Evolutionary conservation across 2,797 vertebrate species (phyloP).

Genomic region (Gymnoscopelus braueri): DNA sequence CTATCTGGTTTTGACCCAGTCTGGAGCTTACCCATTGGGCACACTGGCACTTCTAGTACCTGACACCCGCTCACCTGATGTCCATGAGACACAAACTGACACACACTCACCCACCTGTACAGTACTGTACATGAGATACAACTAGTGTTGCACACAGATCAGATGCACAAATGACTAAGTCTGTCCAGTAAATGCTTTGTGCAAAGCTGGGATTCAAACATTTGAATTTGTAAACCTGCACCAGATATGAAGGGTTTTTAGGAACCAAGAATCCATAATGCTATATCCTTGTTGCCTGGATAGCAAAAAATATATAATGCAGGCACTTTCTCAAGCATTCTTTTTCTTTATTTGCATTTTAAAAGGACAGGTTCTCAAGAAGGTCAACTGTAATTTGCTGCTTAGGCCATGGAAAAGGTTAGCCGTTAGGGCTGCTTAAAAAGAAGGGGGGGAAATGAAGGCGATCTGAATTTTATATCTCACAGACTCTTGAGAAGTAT

Average conservation of each 20-base stretch:
- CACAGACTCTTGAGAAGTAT: too few relatives aligned
- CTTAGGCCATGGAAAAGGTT: background rate
- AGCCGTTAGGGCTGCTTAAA: background rate
- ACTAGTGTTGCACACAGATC: background rate
- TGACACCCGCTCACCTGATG: conserved; percentile 28
- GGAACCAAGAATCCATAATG: background rate
- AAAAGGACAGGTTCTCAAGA: background rate
- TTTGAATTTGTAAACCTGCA: background rate
- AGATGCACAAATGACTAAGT: background rate
- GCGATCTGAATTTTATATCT: too few relatives aligned
- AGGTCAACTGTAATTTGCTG: background rate
- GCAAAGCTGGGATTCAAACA: too few relatives aligned
- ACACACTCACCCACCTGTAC: too few relatives aligned
- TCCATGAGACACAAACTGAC: conserved; percentile 6
- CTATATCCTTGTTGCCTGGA: background rate
- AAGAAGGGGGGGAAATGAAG: background rate
- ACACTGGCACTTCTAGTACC: background rate
- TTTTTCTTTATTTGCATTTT: background rate
- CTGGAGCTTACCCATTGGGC: background rate
- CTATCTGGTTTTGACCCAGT: background rate
- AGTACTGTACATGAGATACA: background rate
- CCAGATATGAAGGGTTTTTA: background rate
- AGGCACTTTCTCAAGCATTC: background rate
- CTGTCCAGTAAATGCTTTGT: too few relatives aligned
- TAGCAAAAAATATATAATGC: background rate